Percentiles rank a stretch among this genome's conserved stretches.
Evolutionary conservation across 2,113 vertebrate species (phyloP).

Genomic region (Mola mola): DNA sequence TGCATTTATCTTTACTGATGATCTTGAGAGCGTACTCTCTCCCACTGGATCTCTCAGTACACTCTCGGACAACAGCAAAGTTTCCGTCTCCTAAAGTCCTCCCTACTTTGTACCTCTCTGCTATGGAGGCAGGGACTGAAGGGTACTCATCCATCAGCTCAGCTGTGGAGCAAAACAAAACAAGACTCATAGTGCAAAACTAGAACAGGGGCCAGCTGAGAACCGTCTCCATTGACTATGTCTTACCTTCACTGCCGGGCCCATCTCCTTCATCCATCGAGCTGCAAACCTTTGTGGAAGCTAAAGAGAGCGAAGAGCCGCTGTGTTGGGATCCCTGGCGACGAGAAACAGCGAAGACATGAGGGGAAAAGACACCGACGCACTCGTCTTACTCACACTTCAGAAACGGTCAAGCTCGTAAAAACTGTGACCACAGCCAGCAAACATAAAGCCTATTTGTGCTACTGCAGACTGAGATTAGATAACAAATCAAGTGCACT

Average conservation of each 20-base stretch:
- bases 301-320: conserved; percentile 94
- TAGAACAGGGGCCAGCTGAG: neutral
- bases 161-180: conserved; percentile 63
- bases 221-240: neutral
- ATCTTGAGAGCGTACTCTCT: conserved; percentile 98
- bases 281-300: conserved; percentile 97
- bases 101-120: conserved; percentile 96
- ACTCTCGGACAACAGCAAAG: conserved; percentile 97
- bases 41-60: conserved; percentile 95
- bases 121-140: conserved; percentile 91
- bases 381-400: conserved; percentile 9
- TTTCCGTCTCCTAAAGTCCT: conserved; percentile 95
- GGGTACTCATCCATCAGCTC: conserved; percentile 89
- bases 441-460: conserved; percentile 33
- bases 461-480: conserved; percentile 18
- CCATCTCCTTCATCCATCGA: conserved; percentile 97
- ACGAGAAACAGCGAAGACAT: conserved; percentile 44
- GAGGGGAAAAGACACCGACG: neutral
- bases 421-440: conserved; percentile 36
- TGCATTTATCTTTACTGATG: conserved; percentile 97
- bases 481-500: conserved; percentile 16
- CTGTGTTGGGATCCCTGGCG: conserved; percentile 94
- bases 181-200: neutral
- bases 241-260: conserved; percentile 88
- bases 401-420: conserved; percentile 15